Evolutionary conservation across 2,888 invertebrate genomes (phyloP).

Genomic region (Lumbricus terrestris): DNA sequence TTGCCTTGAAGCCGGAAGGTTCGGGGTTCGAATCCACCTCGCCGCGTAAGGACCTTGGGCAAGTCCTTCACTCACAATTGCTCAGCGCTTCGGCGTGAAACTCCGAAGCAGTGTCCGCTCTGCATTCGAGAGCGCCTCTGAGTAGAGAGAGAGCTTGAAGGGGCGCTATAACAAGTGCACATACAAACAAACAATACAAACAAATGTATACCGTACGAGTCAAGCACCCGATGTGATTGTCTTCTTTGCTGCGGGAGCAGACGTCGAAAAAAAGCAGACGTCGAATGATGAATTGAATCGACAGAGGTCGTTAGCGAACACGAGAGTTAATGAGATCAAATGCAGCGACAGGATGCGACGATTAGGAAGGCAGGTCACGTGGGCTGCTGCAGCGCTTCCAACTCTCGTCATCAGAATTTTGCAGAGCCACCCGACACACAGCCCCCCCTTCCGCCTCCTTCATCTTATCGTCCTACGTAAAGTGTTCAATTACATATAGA

Average conservation of each 20-base stretch:
- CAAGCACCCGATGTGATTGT: not conserved
- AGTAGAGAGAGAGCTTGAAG: too few species aligned
- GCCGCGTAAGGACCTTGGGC: too few species aligned
- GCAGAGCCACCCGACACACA: not conserved
- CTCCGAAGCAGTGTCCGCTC: too few species aligned
- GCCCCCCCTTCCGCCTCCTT: not conserved
- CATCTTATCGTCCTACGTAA: not conserved
- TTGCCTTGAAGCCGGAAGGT: too few species aligned
- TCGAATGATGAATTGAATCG: conserved; percentile 4
- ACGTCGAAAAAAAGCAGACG: not conserved
- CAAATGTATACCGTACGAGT: not conserved
- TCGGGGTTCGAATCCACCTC: too few species aligned
- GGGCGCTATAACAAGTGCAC: too few species aligned
- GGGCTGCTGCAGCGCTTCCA: not conserved
- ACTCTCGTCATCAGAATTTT: not conserved
- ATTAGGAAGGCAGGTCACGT: not conserved
- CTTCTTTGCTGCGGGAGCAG: not conserved
- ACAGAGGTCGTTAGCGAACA: conserved; percentile 10
- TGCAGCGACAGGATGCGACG: not conserved
- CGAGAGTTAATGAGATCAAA: conserved; percentile 3
- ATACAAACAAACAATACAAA: too few species aligned
- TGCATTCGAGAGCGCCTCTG: too few species aligned
- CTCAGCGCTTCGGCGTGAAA: too few species aligned
- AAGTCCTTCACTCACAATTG: too few species aligned
- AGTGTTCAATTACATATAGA: not conserved